phyloP scores from a whole-genome alignment of 2,797 vertebrate genomes.

The Alectoris magna region DNA sequence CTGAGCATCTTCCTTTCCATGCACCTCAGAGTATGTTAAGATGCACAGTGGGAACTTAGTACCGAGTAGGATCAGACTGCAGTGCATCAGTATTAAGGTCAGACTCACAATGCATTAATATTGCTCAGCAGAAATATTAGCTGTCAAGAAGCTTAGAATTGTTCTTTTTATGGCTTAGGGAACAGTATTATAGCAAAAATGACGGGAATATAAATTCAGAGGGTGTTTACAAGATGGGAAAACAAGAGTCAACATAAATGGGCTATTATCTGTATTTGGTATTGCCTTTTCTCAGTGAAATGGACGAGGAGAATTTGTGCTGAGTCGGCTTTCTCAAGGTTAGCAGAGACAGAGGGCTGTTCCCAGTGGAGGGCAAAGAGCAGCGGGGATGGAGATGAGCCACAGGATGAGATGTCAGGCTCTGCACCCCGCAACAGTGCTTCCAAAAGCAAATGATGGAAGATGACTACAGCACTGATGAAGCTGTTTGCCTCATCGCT shows the following conservation, averaged over 20 bases:
- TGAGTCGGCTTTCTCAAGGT: conserved; percentile 27
- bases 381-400: background rate
- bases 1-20: background rate
- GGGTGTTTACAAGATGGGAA: conserved; percentile 50
- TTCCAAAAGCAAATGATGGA: conserved; percentile 17
- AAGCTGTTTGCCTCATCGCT: conserved; percentile 19
- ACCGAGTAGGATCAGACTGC: background rate
- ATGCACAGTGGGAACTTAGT: background rate
- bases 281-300: conserved; percentile 34
- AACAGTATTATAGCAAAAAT: conserved; percentile 10
- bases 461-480: background rate
- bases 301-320: background rate
- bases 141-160: conserved; percentile 58
- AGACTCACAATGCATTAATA: conserved; percentile 46
- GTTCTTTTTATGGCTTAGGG: conserved; percentile 55
- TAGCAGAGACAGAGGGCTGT: background rate
- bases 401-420: background rate
- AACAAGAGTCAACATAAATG: conserved; percentile 38
- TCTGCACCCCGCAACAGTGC: conserved; percentile 11
- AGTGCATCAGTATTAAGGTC: conserved; percentile 29
- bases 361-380: background rate
- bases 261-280: conserved; percentile 35
- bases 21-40: background rate
- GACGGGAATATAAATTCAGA: conserved; percentile 51
- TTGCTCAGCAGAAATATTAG: conserved; percentile 20